phyloP scores from a whole-genome alignment of 37 sponge, comb jelly and placozoan genomes.

The Mnemiopsis leidyi region DNA sequence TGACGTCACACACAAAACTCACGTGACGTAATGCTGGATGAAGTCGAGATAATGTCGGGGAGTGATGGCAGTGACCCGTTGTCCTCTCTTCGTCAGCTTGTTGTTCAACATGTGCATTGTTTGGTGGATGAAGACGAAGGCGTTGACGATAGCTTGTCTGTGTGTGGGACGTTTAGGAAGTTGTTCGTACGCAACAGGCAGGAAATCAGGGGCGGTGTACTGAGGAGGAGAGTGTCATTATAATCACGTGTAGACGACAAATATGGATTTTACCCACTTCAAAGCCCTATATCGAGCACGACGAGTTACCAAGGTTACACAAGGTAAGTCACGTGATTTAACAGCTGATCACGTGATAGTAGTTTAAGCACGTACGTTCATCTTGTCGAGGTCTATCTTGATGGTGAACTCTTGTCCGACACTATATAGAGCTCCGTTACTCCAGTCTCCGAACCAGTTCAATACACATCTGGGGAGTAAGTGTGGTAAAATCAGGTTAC shows the following conservation, averaged over 20 bases:
- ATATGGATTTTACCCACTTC: too few species aligned
- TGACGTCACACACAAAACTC: too few species aligned
- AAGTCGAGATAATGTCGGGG: constrained; percentile 95
- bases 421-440: constrained; percentile 89
- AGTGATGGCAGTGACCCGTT: constrained; percentile 78
- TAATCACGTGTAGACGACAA: too few species aligned
- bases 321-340: too few species aligned
- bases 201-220: constrained; percentile 78
- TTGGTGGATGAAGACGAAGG: constrained; percentile 91
- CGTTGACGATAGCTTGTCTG: constrained; percentile 83
- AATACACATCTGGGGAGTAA: constrained; percentile 77
- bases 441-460: constrained; percentile 99
- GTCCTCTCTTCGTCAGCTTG: constrained; percentile 83
- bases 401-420: constrained; percentile 93
- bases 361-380: background rate
- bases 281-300: too few species aligned
- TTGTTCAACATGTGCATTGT: too few species aligned
- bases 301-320: too few species aligned
- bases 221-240: constrained; percentile 46
- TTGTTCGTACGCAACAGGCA: constrained; percentile 74
- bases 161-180: constrained; percentile 75
- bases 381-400: constrained; percentile 85
- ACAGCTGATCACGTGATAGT: too few species aligned
- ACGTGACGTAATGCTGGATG: constrained; percentile 84
- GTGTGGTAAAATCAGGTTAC: background rate